Conservation (phyloP, 2,888 invertebrate species). For the Athalia circularis region DNA sequence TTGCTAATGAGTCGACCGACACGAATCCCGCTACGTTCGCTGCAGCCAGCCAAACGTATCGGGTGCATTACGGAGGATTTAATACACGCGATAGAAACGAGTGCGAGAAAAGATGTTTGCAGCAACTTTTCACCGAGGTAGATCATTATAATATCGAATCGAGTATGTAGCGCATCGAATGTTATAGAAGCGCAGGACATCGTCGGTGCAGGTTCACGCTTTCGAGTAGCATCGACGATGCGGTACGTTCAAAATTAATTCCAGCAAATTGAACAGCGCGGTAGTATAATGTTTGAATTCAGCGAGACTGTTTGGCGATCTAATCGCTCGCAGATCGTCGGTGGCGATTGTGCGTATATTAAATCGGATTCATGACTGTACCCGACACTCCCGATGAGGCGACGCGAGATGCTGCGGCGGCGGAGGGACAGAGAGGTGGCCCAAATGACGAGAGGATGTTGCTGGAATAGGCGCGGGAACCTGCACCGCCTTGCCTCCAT, state of each 20-base stretch:
- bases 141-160: too few species aligned
- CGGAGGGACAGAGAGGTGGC: conserved; percentile 56
- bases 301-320: background rate
- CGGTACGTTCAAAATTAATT: too few species aligned
- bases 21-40: too few species aligned
- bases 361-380: conserved; percentile 25
- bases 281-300: background rate
- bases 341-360: background rate
- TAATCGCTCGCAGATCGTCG: conserved; percentile 9
- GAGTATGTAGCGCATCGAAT: too few species aligned
- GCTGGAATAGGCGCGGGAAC: conserved; percentile 72
- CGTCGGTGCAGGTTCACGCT: too few species aligned
- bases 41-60: background rate
- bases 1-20: background rate
- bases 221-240: too few species aligned
- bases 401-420: conserved; percentile 40
- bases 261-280: background rate
- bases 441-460: conserved; percentile 70
- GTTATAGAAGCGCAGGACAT: too few species aligned
- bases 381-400: conserved; percentile 28
- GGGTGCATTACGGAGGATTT: background rate
- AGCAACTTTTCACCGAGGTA: too few species aligned
- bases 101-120: too few species aligned
- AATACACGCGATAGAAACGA: background rate
- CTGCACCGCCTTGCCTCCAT: conserved; percentile 51